Evolutionary conservation across 2,888 invertebrate genomes (phyloP).

Genomic region (Xanthostigma xanthostigma): DNA sequence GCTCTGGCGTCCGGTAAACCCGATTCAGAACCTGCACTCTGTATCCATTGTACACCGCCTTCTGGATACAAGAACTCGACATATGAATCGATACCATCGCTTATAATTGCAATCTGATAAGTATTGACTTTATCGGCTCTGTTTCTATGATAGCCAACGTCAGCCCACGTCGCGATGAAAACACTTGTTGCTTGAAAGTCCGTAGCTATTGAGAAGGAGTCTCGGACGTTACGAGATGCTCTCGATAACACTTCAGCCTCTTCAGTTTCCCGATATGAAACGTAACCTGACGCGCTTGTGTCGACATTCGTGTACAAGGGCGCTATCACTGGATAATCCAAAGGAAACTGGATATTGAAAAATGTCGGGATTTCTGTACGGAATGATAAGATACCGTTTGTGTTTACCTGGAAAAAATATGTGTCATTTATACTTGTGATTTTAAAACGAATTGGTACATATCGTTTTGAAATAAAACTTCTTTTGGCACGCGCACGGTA

Average conservation of each 20-base stretch:
- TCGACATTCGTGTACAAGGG: slow-evolving; percentile 88
- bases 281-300: slow-evolving; percentile 51
- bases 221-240: slow-evolving; percentile 54
- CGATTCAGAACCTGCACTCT: slow-evolving; percentile 59
- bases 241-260: slow-evolving; percentile 43
- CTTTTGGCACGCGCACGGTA: too few relatives aligned
- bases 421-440: slow-evolving; percentile 15
- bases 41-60: slow-evolving; percentile 83
- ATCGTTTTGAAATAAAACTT: too few relatives aligned
- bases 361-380: slow-evolving; percentile 75
- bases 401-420: slow-evolving; percentile 58
- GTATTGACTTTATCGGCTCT: slow-evolving; percentile 65
- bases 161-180: slow-evolving; percentile 82
- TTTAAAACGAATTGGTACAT: too few relatives aligned
- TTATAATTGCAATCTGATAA: slow-evolving; percentile 65
- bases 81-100: slow-evolving; percentile 67
- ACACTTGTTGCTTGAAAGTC: slow-evolving; percentile 64
- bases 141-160: slow-evolving; percentile 62
- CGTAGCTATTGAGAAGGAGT: slow-evolving; percentile 52
- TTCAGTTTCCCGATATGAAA: slow-evolving; percentile 57
- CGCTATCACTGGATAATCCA: slow-evolving; percentile 79
- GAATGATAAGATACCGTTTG: slow-evolving; percentile 81
- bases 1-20: slow-evolving; percentile 77
- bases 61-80: slow-evolving; percentile 78
- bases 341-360: slow-evolving; percentile 75